Conservation (phyloP, 2,113 vertebrate genomes). For the Ramphastos sulfuratus region DNA sequence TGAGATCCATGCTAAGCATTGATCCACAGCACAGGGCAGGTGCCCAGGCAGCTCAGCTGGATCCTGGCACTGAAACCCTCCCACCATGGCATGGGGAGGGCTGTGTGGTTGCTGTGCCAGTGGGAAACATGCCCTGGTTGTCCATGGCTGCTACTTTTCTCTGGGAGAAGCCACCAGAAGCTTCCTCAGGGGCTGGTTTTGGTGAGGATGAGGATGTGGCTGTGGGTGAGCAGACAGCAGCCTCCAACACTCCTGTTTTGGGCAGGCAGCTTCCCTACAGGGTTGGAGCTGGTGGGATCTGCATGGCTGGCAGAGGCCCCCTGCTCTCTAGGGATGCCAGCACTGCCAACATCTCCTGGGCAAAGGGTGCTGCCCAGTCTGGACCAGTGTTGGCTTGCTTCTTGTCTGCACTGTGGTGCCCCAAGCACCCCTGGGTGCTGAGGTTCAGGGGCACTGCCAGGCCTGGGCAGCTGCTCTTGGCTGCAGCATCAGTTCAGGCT, state of each 20-base stretch:
- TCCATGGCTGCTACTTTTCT: accelerated
- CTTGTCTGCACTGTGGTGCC: neutral
- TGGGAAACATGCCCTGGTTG: neutral
- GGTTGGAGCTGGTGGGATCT: neutral
- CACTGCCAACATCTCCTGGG: neutral
- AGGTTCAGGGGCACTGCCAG: neutral
- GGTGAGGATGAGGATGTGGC: neutral
- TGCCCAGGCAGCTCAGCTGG: neutral
- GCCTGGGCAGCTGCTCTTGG: neutral
- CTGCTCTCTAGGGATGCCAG: neutral
- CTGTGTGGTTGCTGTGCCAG: accelerated
- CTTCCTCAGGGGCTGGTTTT: accelerated
- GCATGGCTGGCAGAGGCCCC: accelerated
- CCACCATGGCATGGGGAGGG: accelerated
- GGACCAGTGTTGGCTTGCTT: neutral
- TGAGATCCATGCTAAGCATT: neutral
- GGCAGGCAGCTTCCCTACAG: no score
- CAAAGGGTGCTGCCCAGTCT: neutral
- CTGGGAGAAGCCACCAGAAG: neutral
- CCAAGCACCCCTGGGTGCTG: neutral
- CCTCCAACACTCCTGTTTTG: neutral
- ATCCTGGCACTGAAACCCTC: accelerated
- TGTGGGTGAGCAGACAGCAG: neutral
- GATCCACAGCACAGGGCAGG: accelerated
- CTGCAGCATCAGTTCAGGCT: neutral